A percentile compares a stretch with the other conserved stretches of the same genome.
Conservation (phyloP, 2,113 vertebrate genomes). For the Tragelaphus strepsiceros region DNA sequence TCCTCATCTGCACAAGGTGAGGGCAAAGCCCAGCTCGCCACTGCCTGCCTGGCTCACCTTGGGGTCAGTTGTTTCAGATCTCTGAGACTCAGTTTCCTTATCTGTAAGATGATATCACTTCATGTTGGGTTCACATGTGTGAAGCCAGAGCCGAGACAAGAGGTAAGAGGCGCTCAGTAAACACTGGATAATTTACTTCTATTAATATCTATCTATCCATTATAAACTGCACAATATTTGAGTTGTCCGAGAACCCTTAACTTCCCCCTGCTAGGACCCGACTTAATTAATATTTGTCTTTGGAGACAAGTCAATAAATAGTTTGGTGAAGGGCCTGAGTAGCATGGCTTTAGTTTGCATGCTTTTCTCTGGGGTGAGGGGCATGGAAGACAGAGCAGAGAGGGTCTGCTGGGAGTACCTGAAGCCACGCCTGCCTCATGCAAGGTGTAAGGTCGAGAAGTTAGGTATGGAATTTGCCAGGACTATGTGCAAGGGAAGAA, state of each 20-base stretch:
- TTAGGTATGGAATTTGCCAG: not conserved
- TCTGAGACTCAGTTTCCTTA: not conserved
- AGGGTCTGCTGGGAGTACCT: not conserved
- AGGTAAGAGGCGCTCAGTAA: not conserved
- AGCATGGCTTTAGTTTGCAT: fast-evolving
- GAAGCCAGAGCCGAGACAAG: not conserved
- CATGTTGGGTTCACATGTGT: not conserved
- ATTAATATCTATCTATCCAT: not conserved
- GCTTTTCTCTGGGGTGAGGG: not conserved
- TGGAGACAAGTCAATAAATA: not conserved
- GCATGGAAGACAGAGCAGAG: no score
- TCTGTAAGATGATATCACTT: not conserved
- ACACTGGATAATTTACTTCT: not conserved
- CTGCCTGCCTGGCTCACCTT: not conserved
- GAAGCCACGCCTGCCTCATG: fast-evolving
- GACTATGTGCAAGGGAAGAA: not conserved
- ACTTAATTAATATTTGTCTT: not conserved
- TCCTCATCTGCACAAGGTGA: fast-evolving
- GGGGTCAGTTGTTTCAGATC: not conserved
- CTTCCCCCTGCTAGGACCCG: not conserved
- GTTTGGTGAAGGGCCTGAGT: fast-evolving
- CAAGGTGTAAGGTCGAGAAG: fast-evolving
- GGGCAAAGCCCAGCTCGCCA: not conserved
- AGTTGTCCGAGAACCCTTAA: not conserved
- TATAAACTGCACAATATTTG: not conserved